A percentile compares a stretch with the other conserved stretches of the same genome.
Evolutionary conservation across 1,140 invertebrate genomes (phyloP).

Genomic region (Lysiphlebus fabarum): DNA sequence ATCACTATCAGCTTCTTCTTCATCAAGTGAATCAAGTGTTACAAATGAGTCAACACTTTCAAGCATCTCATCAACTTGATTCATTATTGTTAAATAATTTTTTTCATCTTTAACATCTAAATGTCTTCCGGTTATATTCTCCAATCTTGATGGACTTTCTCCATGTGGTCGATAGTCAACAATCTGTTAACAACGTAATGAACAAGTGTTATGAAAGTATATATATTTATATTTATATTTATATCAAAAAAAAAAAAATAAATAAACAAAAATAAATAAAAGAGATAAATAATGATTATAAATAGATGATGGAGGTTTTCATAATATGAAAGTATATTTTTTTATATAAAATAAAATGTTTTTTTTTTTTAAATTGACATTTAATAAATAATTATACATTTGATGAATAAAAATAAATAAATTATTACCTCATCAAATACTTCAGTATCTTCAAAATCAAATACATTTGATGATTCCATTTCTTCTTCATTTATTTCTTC

Average conservation of each 20-base stretch:
- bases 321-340: slow-evolving; percentile 4
- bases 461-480: slow-evolving; percentile 37
- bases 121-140: slow-evolving; percentile 23
- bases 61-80: slow-evolving; percentile 28
- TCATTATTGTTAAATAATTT: slow-evolving; percentile 30
- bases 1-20: slow-evolving; percentile 6
- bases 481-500: slow-evolving; percentile 40
- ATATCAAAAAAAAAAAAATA: too few relatives aligned
- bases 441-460: slow-evolving; percentile 49
- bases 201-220: slow-evolving; percentile 7
- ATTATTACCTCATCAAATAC: slow-evolving; percentile 50
- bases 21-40: slow-evolving; percentile 42
- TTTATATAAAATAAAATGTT: background rate
- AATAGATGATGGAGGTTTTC: too few relatives aligned
- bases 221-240: background rate
- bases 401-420: slow-evolving; percentile 35
- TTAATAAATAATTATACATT: background rate
- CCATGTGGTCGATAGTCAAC: slow-evolving; percentile 51
- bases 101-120: slow-evolving; percentile 29
- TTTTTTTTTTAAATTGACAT: slow-evolving; percentile 9
- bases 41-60: slow-evolving; percentile 37
- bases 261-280: too few relatives aligned
- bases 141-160: slow-evolving; percentile 36
- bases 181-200: slow-evolving; percentile 26
- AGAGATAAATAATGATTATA: too few relatives aligned